phyloP scores from a whole-genome alignment of 2,113 vertebrate genomes.

The Ceyx melanurus region DNA sequence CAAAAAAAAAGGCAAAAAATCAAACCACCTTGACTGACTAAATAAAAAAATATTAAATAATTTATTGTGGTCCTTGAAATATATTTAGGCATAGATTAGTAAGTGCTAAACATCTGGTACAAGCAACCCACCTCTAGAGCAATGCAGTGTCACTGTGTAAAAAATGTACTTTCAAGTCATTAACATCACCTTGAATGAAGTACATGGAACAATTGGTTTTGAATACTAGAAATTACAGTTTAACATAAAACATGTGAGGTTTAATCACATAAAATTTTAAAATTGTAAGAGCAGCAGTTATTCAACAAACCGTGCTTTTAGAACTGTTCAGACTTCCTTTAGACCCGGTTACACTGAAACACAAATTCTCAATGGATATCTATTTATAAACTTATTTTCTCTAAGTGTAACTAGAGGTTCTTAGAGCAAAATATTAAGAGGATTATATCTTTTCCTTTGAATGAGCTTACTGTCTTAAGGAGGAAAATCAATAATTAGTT shows the following conservation, averaged over 20 bases:
- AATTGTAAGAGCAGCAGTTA: background rate
- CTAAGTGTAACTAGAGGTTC: conserved; percentile 57
- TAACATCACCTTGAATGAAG: background rate
- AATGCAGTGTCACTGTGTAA: background rate
- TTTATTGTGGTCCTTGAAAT: background rate
- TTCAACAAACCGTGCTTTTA: background rate
- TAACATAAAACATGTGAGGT: background rate
- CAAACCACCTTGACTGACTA: too few relatives aligned
- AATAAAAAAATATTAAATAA: background rate
- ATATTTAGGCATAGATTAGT: background rate
- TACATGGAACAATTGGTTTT: background rate
- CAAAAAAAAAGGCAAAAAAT: too few relatives aligned
- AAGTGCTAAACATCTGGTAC: background rate
- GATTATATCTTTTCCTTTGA: conserved; percentile 68
- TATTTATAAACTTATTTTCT: conserved; percentile 63
- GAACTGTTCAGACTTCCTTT: background rate
- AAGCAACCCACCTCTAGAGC: background rate
- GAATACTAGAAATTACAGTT: background rate
- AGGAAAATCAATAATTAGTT: conserved; percentile 66
- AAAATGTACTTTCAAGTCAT: background rate
- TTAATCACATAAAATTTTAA: background rate
- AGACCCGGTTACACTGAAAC: background rate
- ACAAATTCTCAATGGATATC: conserved; percentile 55
- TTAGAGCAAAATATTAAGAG: conserved; percentile 63
- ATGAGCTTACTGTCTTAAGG: conserved; percentile 51